A percentile compares a stretch with the other conserved stretches of the same genome.
Evolutionary conservation across 2,113 vertebrate species (phyloP).

Genomic region (Dunckerocampus dactyliophorus): DNA sequence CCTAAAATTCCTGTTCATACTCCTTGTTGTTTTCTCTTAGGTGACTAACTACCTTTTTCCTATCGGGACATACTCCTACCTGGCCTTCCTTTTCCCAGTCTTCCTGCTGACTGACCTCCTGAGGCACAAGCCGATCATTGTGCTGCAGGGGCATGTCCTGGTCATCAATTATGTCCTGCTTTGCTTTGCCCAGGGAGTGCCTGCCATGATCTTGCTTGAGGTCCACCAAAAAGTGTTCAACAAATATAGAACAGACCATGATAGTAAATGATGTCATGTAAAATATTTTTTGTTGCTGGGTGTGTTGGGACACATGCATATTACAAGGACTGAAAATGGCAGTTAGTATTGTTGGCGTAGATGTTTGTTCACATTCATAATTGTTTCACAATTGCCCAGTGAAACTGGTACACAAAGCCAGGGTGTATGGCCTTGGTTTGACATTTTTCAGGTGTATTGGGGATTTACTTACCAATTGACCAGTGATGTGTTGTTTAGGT

Average conservation of each 20-base stretch:
- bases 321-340: too few relatives aligned
- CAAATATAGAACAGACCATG: background rate
- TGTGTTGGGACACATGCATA: too few relatives aligned
- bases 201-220: slow-evolving; percentile 65
- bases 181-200: slow-evolving; percentile 60
- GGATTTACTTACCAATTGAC: background rate
- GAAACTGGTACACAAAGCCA: background rate
- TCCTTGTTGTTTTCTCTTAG: slow-evolving; percentile 35
- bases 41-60: slow-evolving; percentile 72
- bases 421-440: background rate
- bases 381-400: background rate
- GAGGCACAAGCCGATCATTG: slow-evolving; percentile 68
- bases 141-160: slow-evolving; percentile 65
- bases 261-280: background rate
- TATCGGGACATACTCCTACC: slow-evolving; percentile 75
- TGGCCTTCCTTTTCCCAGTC: slow-evolving; percentile 65
- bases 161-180: slow-evolving; percentile 66
- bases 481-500: too few relatives aligned
- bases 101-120: slow-evolving; percentile 72
- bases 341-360: too few relatives aligned
- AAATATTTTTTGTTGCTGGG: too few relatives aligned
- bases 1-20: background rate
- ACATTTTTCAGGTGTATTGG: background rate
- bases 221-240: slow-evolving; percentile 19
- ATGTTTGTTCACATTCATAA: too few relatives aligned